A percentile compares a stretch with the other conserved stretches of the same genome.
Conservation (phyloP, 2,797 vertebrate genomes). For the Carcharodon carcharias region DNA sequence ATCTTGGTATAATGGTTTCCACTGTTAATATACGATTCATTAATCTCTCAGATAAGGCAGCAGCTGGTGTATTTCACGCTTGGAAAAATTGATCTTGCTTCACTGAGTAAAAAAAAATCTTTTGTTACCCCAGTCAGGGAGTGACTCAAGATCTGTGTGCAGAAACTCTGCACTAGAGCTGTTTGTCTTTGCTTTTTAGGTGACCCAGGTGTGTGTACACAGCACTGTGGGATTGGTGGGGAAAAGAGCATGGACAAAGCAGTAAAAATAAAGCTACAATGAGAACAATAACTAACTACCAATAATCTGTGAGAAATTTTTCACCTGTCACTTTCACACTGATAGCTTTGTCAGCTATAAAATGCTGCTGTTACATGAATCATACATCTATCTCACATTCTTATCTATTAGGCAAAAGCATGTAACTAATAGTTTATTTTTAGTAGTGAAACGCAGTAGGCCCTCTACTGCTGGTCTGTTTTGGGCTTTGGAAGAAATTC, state of each 20-base stretch:
- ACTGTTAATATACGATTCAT: not conserved
- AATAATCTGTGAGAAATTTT: not conserved
- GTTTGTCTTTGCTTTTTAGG: not conserved
- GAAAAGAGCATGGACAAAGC: not conserved
- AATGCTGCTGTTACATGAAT: not conserved
- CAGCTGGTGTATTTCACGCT: not conserved
- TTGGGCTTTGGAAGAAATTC: not conserved
- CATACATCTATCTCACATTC: not conserved
- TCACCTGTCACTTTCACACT: not conserved
- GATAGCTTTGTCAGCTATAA: not conserved
- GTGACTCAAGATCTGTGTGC: not conserved
- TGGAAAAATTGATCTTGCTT: slow-evolving; percentile 7
- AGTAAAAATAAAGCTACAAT: not conserved
- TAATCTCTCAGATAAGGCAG: not conserved
- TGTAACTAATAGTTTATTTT: not conserved
- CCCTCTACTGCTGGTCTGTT: not conserved
- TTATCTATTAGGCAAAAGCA: not conserved
- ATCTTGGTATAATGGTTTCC: not conserved
- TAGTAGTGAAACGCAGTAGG: not conserved
- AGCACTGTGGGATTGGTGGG: not conserved
- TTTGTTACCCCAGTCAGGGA: not conserved
- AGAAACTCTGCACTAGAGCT: not conserved
- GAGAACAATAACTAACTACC: not conserved
- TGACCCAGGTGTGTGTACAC: not conserved
- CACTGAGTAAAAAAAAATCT: not conserved